phyloP scores from a whole-genome alignment of 1,140 invertebrate species.

The Cyrtorhinus lividipennis region DNA sequence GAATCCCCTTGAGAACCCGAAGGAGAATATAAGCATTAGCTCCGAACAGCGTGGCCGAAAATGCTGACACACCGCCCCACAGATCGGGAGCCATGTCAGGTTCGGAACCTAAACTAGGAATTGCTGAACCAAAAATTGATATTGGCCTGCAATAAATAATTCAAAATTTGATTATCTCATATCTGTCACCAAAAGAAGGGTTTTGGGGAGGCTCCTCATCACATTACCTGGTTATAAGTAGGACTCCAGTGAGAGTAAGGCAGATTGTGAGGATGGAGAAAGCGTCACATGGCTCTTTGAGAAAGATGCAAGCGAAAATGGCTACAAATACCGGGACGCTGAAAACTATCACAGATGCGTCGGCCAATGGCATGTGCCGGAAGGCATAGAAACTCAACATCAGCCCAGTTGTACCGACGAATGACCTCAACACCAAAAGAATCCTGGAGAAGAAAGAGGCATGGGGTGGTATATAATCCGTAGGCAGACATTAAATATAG shows the following conservation, averaged over 20 bases:
- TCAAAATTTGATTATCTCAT: background rate
- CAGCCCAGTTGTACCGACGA: conserved; percentile 70
- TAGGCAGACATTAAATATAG: no score
- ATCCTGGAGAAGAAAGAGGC: conserved; percentile 29
- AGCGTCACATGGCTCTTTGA: conserved; percentile 75
- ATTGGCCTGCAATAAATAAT: conserved; percentile 48
- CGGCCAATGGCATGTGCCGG: conserved; percentile 72
- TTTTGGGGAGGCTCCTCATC: no score
- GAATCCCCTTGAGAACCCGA: conserved; percentile 66
- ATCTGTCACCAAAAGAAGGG: background rate
- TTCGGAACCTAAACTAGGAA: conserved; percentile 34
- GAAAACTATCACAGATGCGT: conserved; percentile 82
- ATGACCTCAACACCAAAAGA: conserved; percentile 48
- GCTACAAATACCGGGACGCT: conserved; percentile 84
- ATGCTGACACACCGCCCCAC: conserved; percentile 65
- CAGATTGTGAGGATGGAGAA: conserved; percentile 70
- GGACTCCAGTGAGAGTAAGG: conserved; percentile 66
- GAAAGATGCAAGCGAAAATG: conserved; percentile 72
- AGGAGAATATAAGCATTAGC: conserved; percentile 77
- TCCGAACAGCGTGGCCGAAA: conserved; percentile 71
- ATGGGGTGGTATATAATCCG: no score
- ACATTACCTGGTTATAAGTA: conserved; percentile 49
- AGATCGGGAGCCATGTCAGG: conserved; percentile 39
- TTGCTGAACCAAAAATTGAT: conserved; percentile 45
- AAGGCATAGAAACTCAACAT: conserved; percentile 83